A percentile compares a stretch with the other conserved stretches of the same genome.
These are phyloP conservation scores for Anolis apletophallus DNA, from an alignment of 2,797 vertebrate genomes.

Conservation along the genomic window DNA sequence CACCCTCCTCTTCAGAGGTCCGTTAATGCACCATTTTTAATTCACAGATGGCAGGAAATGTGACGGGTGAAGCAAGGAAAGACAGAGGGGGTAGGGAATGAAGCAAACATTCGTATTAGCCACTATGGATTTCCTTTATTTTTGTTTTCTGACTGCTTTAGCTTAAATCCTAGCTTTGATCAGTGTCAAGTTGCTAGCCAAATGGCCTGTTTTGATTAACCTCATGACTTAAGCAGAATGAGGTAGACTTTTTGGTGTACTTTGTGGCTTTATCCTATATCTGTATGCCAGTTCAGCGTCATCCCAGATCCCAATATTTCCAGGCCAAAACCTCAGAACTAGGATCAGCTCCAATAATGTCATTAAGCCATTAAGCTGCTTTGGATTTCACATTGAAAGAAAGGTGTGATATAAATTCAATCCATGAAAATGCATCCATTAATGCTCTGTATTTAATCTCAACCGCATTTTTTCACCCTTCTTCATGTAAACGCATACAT, in stretches of 20 bases:
- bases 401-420: too few species aligned
- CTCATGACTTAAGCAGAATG: background rate
- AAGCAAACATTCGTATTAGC: conserved; percentile 26
- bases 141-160: background rate
- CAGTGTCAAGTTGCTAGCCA: conserved; percentile 25
- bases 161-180: conserved; percentile 28
- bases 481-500: too few species aligned
- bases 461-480: too few species aligned
- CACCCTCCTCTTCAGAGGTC: conserved; percentile 3
- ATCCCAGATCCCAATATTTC: too few species aligned
- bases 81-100: background rate
- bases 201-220: conserved; percentile 36
- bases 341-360: too few species aligned
- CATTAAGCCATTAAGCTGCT: too few species aligned
- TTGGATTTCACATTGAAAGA: too few species aligned
- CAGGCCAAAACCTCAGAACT: too few species aligned
- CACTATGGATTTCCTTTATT: conserved; percentile 8
- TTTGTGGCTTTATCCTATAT: background rate
- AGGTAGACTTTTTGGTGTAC: conserved; percentile 17
- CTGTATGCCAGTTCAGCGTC: background rate
- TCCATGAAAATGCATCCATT: too few species aligned
- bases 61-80: conserved; percentile 31
- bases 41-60: conserved; percentile 49
- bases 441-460: too few species aligned
- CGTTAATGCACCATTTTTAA: conserved; percentile 44